Evolutionary conservation across 2,113 vertebrate genomes (phyloP).

Genomic region (Heterotis niloticus): DNA sequence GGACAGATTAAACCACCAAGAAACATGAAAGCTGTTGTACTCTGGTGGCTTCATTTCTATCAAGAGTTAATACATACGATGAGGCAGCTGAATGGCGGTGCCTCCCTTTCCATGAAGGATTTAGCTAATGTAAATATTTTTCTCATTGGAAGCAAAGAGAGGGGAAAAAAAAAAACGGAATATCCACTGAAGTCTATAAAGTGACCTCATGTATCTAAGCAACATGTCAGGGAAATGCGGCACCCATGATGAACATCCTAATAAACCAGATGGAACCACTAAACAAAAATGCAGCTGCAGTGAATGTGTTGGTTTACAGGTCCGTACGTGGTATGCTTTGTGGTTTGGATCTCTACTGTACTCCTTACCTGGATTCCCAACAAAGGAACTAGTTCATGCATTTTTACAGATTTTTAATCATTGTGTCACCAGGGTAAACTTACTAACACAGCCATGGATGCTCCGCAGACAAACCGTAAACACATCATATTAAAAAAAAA

Average conservation of each 20-base stretch:
- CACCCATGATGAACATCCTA: background rate
- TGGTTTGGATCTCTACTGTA: background rate
- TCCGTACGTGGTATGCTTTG: background rate
- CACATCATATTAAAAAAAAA: too few species aligned
- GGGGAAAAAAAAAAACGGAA: background rate
- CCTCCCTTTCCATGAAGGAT: background rate
- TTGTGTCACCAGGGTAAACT: background rate
- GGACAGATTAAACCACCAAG: background rate
- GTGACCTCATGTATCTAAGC: conserved; percentile 7
- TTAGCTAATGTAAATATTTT: conserved; percentile 18
- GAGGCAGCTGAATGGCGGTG: too few species aligned
- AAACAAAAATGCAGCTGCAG: conserved; percentile 8
- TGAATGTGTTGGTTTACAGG: background rate
- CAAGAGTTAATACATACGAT: background rate
- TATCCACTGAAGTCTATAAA: background rate
- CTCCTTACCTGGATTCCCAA: background rate
- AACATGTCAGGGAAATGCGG: background rate
- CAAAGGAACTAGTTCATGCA: too few species aligned
- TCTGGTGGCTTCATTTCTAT: background rate
- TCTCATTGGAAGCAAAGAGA: background rate
- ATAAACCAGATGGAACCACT: background rate
- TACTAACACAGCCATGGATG: background rate
- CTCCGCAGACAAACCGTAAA: background rate
- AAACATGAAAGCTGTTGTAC: background rate
- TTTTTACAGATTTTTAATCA: background rate